Conservation (phyloP, 2,797 vertebrate genomes). For the Melanotaenia boesemani region DNA sequence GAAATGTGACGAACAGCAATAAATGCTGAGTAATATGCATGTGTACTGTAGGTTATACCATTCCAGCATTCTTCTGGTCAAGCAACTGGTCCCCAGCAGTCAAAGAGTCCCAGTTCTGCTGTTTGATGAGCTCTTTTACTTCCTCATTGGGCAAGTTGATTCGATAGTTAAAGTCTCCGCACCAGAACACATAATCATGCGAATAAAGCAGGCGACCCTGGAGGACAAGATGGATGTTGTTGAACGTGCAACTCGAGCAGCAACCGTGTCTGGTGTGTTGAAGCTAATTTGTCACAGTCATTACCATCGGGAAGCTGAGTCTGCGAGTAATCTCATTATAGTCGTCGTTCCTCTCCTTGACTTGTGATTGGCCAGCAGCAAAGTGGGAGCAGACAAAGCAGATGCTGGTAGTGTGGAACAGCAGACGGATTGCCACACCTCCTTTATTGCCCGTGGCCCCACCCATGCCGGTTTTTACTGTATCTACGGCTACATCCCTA, state of each 20-base stretch:
- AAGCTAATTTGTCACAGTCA: constrained; percentile 38
- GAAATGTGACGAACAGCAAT: constrained; percentile 1
- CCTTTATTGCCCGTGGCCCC: constrained; percentile 99
- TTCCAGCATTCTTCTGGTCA: constrained; percentile 92
- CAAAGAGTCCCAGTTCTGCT: constrained; percentile 94
- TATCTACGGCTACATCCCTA: constrained; percentile 97
- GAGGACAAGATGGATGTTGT: background rate
- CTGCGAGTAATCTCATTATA: constrained; percentile 95
- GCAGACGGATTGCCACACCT: constrained; percentile 95
- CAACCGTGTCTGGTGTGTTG: background rate
- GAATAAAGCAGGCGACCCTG: constrained; percentile 96
- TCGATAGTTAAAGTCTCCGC: constrained; percentile 98
- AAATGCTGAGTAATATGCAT: background rate
- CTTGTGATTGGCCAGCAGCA: constrained; percentile 97
- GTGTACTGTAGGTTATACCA: constrained; percentile 78
- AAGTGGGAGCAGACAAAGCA: constrained; percentile 99
- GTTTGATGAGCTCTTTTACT: constrained; percentile 95
- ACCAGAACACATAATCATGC: constrained; percentile 99
- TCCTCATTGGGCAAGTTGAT: constrained; percentile 96
- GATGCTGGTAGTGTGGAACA: constrained; percentile 98
- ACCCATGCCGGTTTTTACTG: constrained; percentile 99
- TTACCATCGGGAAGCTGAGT: constrained; percentile 96
- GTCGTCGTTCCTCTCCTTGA: constrained; percentile 98
- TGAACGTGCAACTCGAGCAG: background rate
- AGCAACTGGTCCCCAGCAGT: constrained; percentile 94